phyloP scores from a whole-genome alignment of 2,888 invertebrate species.

The Harmothoe impar region DNA sequence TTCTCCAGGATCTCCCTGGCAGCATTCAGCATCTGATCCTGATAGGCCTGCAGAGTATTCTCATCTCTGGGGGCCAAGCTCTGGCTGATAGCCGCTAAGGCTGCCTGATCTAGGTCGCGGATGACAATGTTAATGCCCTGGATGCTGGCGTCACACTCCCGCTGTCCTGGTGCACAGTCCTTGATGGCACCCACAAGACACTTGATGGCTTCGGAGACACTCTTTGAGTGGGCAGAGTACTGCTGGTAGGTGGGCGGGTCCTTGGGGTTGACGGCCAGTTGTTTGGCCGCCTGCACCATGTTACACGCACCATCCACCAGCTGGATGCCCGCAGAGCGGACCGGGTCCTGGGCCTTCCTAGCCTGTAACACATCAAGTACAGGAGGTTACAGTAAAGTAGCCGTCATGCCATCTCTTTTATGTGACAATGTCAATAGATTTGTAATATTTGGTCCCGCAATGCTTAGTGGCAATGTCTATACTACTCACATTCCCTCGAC shows the following conservation, averaged over 20 bases:
- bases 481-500: too few relatives aligned
- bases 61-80: slow-evolving; percentile 88
- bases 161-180: slow-evolving; percentile 97
- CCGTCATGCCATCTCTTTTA: background rate
- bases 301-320: slow-evolving; percentile 93
- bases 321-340: slow-evolving; percentile 90
- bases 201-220: slow-evolving; percentile 98
- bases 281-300: slow-evolving; percentile 95
- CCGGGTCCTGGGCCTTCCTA: slow-evolving; percentile 92
- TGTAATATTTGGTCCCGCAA: too few relatives aligned
- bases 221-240: slow-evolving; percentile 95
- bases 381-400: background rate
- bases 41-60: slow-evolving; percentile 87
- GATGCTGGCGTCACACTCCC: slow-evolving; percentile 94
- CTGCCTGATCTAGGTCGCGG: slow-evolving; percentile 92
- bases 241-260: slow-evolving; percentile 97
- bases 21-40: slow-evolving; percentile 85
- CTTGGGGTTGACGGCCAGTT: slow-evolving; percentile 92
- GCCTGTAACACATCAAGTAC: slow-evolving; percentile 84
- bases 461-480: too few relatives aligned
- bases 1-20: slow-evolving; percentile 93
- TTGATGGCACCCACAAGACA: slow-evolving; percentile 94
- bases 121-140: slow-evolving; percentile 90
- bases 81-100: slow-evolving; percentile 93
- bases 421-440: background rate